A percentile compares a stretch with the other conserved stretches of the same genome.
Conservation (phyloP, 2,888 invertebrate genomes). For the Orchesella flavescens region DNA sequence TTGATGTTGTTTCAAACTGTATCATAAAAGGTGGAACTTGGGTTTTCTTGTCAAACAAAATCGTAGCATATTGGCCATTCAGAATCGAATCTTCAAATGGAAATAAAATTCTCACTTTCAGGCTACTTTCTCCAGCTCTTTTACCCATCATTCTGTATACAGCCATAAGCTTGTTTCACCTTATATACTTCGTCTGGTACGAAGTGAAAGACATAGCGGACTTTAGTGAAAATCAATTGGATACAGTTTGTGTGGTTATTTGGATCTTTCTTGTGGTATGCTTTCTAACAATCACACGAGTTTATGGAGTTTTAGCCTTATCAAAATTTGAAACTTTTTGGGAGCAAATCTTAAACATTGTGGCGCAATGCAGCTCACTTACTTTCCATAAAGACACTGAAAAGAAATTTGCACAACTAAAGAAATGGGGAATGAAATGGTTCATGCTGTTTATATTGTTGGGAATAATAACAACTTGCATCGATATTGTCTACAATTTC, state of each 20-base stretch:
- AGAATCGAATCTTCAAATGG: background rate
- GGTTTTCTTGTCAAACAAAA: background rate
- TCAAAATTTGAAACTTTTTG: background rate
- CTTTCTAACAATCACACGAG: background rate
- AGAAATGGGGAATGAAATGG: constrained; percentile 23
- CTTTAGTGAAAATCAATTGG: background rate
- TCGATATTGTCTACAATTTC: constrained; percentile 27
- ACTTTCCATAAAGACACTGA: constrained; percentile 4
- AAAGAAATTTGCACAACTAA: background rate
- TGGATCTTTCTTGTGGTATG: background rate
- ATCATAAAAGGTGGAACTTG: background rate
- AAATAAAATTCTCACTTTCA: background rate
- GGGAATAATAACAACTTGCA: too few species aligned
- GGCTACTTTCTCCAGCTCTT: background rate
- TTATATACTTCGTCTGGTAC: background rate
- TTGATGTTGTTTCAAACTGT: too few species aligned
- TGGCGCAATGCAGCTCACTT: constrained; percentile 14
- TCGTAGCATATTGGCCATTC: background rate
- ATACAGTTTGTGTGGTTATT: background rate
- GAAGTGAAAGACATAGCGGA: background rate
- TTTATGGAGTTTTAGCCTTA: background rate
- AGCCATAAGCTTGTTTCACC: background rate
- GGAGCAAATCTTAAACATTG: constrained; percentile 11
- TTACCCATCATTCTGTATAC: background rate
- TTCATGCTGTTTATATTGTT: background rate